A percentile compares a stretch with the other conserved stretches of the same genome.
These are phyloP conservation scores for Botrylloides violaceus DNA, from an alignment of 23 tunicate species.

Conservation along the genomic window DNA sequence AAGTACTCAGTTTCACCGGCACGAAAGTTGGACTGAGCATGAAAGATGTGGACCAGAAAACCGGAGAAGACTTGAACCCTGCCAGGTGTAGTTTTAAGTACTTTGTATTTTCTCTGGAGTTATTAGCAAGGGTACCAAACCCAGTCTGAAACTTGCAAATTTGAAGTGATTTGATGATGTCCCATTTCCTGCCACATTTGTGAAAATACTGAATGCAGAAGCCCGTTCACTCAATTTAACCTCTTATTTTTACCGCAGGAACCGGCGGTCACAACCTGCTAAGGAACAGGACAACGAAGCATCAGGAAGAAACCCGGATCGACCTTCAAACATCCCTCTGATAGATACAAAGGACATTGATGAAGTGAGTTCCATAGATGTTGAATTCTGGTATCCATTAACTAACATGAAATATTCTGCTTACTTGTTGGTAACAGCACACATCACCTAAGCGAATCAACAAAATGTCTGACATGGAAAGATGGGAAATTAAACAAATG, in stretches of 20 bases:
- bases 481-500: slow-evolving; percentile 97
- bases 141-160: too few species aligned
- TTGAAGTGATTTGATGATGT: too few species aligned
- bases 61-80: slow-evolving; percentile 93
- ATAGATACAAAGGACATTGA: slow-evolving; percentile 11
- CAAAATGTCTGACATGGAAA: slow-evolving; percentile 84
- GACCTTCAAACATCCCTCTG: slow-evolving; percentile 31
- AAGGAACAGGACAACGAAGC: slow-evolving; percentile 29
- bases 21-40: slow-evolving; percentile 61
- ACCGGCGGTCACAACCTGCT: slow-evolving; percentile 42
- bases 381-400: neutral
- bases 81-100: slow-evolving; percentile 7
- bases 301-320: slow-evolving; percentile 81
- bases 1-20: slow-evolving; percentile 81
- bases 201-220: too few species aligned
- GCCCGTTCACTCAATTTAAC: too few species aligned
- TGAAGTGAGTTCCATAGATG: neutral
- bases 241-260: too few species aligned
- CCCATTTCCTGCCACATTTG: too few species aligned
- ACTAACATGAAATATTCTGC: neutral
- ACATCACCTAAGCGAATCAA: slow-evolving; percentile 48
- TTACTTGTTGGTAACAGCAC: neutral
- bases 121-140: too few species aligned
- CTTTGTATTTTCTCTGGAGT: too few species aligned
- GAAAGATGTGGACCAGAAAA: slow-evolving; percentile 92